Evolutionary conservation across 35 echinoderm and acorn worm species (phyloP).

Genomic region (Acanthaster planci): DNA sequence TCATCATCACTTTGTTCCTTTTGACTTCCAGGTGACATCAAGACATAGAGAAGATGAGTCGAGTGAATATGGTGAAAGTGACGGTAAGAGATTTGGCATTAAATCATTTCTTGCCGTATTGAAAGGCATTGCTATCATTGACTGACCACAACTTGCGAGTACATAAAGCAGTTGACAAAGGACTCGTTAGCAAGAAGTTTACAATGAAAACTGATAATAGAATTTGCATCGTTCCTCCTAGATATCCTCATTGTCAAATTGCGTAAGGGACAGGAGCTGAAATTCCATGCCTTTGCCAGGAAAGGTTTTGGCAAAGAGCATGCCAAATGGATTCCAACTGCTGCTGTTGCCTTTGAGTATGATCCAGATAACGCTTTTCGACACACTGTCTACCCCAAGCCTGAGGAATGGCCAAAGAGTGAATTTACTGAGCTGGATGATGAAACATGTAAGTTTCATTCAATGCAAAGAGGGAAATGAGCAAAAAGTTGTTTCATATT

Average conservation of each 20-base stretch:
- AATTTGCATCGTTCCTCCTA: neutral
- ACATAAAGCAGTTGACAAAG: no score
- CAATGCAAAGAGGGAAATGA: no score
- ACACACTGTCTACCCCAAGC: conserved; percentile 87
- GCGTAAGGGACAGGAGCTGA: conserved; percentile 83
- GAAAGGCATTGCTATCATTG: neutral
- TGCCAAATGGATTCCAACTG: conserved; percentile 95
- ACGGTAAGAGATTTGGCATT: conserved; percentile 66
- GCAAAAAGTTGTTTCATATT: no score
- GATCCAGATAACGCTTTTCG: conserved; percentile 91
- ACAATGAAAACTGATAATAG: no score
- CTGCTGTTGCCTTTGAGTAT: conserved; percentile 94
- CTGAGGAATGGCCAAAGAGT: conserved; percentile 95
- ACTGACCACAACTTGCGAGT: no score
- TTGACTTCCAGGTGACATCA: conserved; percentile 78
- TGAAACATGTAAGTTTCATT: conserved; percentile 34
- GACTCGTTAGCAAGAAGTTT: no score
- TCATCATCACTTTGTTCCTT: neutral
- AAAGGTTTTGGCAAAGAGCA: conserved; percentile 99
- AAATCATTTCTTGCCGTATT: neutral
- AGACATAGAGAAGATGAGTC: conserved; percentile 95
- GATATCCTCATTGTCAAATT: conserved; percentile 96
- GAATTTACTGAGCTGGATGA: conserved; percentile 88
- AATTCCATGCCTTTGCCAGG: conserved; percentile 84
- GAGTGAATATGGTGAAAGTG: conserved; percentile 96